Base-by-base conservation (phyloP, 2,888 invertebrate species). In the Drosophila monieri region DNA sequence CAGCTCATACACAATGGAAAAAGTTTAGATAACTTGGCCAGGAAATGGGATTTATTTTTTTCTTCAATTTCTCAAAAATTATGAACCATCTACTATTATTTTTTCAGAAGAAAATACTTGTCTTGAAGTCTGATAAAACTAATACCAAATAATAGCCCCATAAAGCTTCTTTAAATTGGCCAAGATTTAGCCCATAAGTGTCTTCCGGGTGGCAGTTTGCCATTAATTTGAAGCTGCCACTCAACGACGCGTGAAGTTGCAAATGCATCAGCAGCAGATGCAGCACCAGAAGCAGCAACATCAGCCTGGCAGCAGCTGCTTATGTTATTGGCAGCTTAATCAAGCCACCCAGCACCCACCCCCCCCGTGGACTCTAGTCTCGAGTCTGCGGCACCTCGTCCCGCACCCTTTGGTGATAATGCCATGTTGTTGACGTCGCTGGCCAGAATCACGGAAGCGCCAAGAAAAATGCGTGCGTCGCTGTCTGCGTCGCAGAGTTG, bases 401-500 rank as follows among this genome's bases (percentile, higher is more conserved):
- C 27, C 18, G 25, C 15, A 21, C 41, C 27, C 39, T 32, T 49
- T 14, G 15, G 49, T 39, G 71, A 71, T 71, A 68, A 71, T 68
- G 52, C 71, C 61, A 39, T 46, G 64, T 54, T 70, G 60, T 55
- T 60, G 53, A 47, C n/a, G 66, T 55, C 66, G 74, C 67, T 65
- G 70, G 46, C 85, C 69, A 86, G 84, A 88, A 83, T 77, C 69
- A 86, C 88, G 88, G 88, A 88, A 88, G 88, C 75, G 64, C 73
- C 84, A 85, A 85, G 81, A 73, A 85, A 81, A 88, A 85, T 85
- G 86, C 84, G 81, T 88, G 78, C 81, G 41, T 35, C 27, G 55
- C 15, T 48, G 35, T 48, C 27, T 25, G 25, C 53, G 46, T 51
- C 39, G 44, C 44, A 35, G 49, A 27, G 27, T 27, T 27, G 8